Evolutionary conservation across 2,888 invertebrate genomes (phyloP).

Genomic region (Torymus aiolomorphi): DNA sequence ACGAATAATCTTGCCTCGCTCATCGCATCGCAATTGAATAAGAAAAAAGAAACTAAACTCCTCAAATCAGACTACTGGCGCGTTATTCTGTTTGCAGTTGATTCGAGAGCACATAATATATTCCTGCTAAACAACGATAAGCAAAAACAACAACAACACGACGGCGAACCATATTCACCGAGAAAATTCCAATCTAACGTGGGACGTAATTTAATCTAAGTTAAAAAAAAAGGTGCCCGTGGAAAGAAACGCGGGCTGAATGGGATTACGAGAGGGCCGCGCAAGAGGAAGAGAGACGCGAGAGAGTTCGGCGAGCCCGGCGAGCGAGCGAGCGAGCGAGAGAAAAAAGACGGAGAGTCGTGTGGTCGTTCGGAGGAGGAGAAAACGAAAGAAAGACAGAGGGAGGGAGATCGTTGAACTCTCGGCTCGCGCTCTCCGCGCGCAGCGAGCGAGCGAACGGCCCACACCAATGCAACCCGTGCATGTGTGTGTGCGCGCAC

Average conservation of each 20-base stretch:
- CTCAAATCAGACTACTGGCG: no score
- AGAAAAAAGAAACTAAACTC: no score
- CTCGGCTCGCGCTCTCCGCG: constrained; percentile 5
- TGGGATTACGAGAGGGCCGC: constrained; percentile 39
- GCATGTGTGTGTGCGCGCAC: neutral
- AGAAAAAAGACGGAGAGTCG: constrained; percentile 31
- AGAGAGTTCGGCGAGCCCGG: neutral
- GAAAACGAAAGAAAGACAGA: constrained; percentile 46
- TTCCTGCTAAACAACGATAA: no score
- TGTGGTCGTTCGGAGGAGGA: constrained; percentile 24
- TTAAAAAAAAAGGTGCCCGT: constrained; percentile 13
- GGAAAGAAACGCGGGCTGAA: constrained; percentile 23
- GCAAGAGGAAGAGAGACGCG: constrained; percentile 31
- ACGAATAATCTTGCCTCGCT: no score
- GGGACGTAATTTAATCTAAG: constrained; percentile 14
- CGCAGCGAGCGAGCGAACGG: constrained; percentile 13
- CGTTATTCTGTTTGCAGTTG: no score
- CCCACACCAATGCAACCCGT: neutral
- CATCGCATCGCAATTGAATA: no score
- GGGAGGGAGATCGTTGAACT: constrained; percentile 53
- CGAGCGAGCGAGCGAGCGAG: constrained; percentile 21
- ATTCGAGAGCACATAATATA: no score
- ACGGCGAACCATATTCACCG: no score
- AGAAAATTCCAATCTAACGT: constrained; percentile 1
- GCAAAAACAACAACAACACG: no score